Evolutionary conservation across 2,113 vertebrate genomes (phyloP).

Genomic region (Silurus meridionalis): DNA sequence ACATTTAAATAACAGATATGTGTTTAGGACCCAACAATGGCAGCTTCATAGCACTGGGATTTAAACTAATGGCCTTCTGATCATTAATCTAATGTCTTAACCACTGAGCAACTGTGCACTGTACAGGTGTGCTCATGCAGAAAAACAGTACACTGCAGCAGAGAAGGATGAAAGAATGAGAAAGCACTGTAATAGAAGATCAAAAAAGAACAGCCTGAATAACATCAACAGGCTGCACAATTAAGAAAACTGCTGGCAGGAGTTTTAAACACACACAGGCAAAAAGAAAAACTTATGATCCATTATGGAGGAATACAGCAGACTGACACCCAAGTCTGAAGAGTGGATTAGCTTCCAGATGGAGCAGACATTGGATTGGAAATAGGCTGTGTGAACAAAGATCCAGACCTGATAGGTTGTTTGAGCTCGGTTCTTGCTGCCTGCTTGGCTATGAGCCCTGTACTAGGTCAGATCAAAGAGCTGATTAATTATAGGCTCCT

Average conservation of each 20-base stretch:
- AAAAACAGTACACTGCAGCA: neutral
- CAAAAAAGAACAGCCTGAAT: conserved; percentile 18
- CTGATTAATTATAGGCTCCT: neutral
- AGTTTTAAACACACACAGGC: neutral
- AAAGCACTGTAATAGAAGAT: conserved; percentile 11
- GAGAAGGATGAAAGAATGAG: neutral
- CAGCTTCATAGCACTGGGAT: neutral
- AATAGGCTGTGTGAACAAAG: neutral
- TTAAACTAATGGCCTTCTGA: neutral
- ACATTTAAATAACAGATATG: neutral
- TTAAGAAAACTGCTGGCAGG: neutral
- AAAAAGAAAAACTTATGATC: neutral
- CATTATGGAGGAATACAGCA: conserved; percentile 6
- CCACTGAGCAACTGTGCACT: neutral
- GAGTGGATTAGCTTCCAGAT: neutral
- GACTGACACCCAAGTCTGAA: neutral
- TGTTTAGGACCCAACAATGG: neutral
- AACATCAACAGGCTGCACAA: conserved; percentile 19
- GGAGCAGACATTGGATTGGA: conserved; percentile 8
- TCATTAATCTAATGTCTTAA: neutral
- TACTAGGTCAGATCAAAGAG: neutral
- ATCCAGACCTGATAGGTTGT: conserved; percentile 8
- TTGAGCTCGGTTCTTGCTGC: neutral
- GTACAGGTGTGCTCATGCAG: neutral
- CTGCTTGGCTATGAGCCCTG: neutral